Percentiles rank a stretch among this genome's conserved stretches.
phyloP scores from a whole-genome alignment of 1,140 invertebrate species.

The Atopsyche davidsoni region DNA sequence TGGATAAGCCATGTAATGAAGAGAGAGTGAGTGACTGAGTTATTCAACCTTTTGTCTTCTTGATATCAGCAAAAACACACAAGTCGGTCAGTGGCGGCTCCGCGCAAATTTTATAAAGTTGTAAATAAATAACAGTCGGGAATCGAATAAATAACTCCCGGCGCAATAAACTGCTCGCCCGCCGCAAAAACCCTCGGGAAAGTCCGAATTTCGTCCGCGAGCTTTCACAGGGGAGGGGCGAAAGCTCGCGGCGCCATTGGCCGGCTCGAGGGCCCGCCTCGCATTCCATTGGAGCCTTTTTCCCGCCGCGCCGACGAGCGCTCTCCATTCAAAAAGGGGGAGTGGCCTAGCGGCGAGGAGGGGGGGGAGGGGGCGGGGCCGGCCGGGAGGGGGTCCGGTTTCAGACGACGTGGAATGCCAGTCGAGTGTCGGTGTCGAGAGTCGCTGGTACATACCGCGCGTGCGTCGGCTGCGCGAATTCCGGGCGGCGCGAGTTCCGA shows the following conservation, averaged over 20 bases:
- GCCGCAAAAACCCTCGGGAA: slow-evolving; percentile 12
- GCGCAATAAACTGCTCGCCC: slow-evolving; percentile 24
- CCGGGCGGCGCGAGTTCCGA: slow-evolving; percentile 17
- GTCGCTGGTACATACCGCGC: slow-evolving; percentile 19
- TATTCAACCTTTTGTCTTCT: too few species aligned
- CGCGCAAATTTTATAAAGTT: slow-evolving; percentile 24
- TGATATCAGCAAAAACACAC: not conserved
- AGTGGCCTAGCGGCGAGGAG: not conserved
- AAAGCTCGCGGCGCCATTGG: slow-evolving; percentile 2
- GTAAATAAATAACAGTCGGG: slow-evolving; percentile 27
- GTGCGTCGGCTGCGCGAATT: slow-evolving; percentile 18
- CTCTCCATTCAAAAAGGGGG: slow-evolving; percentile 2
- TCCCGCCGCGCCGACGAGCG: not conserved
- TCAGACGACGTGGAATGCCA: slow-evolving; percentile 16
- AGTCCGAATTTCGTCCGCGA: slow-evolving; percentile 1
- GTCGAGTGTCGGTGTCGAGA: slow-evolving; percentile 19
- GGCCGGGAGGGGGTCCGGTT: slow-evolving; percentile 12
- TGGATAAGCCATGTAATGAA: too few species aligned
- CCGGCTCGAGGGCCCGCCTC: slow-evolving; percentile 30
- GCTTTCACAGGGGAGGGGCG: slow-evolving; percentile 7
- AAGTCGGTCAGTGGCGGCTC: not conserved
- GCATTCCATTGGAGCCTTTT: slow-evolving; percentile 29
- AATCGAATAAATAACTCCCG: slow-evolving; percentile 25
- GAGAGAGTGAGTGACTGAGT: too few species aligned
- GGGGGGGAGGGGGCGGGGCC: not conserved